A percentile compares a stretch with the other conserved stretches of the same genome.
These are phyloP conservation scores for Priocnemis perturbator DNA, from an alignment of 2,888 invertebrate species.

Conservation along the genomic window DNA sequence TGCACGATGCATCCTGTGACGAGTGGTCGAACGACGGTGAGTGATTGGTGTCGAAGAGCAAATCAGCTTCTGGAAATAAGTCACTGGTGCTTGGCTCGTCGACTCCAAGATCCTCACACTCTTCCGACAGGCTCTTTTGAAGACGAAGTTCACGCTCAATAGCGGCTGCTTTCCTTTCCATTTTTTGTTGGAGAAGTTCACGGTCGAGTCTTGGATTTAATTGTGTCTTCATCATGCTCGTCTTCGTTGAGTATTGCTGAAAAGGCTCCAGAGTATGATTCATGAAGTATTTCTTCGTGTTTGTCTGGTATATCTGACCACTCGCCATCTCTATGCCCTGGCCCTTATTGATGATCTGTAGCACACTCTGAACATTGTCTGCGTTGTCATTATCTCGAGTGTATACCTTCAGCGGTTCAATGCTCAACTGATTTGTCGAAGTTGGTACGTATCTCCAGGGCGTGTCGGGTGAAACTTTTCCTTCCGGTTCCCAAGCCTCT, in stretches of 20 bases:
- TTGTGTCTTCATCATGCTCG: conserved; percentile 57
- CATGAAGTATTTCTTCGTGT: conserved; percentile 70
- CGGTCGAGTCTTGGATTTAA: conserved; percentile 64
- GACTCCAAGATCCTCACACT: conserved; percentile 87
- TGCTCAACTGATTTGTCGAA: conserved; percentile 62
- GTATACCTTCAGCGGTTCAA: conserved; percentile 66
- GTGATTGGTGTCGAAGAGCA: conserved; percentile 84
- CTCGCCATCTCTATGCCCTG: conserved; percentile 69
- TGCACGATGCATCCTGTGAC: conserved; percentile 75
- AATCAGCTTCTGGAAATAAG: conserved; percentile 86
- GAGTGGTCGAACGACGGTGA: conserved; percentile 81
- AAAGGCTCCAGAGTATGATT: conserved; percentile 69
- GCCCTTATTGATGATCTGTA: conserved; percentile 71
- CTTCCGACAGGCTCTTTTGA: conserved; percentile 86
- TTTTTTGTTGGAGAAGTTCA: conserved; percentile 65
- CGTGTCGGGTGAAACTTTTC: conserved; percentile 71
- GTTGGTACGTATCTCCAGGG: conserved; percentile 72
- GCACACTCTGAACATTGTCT: conserved; percentile 67
- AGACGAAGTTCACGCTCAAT: conserved; percentile 78
- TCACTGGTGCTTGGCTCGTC: conserved; percentile 89
- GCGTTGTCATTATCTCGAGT: conserved; percentile 56
- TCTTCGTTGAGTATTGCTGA: conserved; percentile 66
- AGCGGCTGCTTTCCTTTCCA: conserved; percentile 75
- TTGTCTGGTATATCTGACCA: conserved; percentile 67
- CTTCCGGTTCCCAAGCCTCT: conserved; percentile 73